Base-by-base conservation (phyloP, 1,140 invertebrate genomes). In the Heliothis subflexa region DNA sequence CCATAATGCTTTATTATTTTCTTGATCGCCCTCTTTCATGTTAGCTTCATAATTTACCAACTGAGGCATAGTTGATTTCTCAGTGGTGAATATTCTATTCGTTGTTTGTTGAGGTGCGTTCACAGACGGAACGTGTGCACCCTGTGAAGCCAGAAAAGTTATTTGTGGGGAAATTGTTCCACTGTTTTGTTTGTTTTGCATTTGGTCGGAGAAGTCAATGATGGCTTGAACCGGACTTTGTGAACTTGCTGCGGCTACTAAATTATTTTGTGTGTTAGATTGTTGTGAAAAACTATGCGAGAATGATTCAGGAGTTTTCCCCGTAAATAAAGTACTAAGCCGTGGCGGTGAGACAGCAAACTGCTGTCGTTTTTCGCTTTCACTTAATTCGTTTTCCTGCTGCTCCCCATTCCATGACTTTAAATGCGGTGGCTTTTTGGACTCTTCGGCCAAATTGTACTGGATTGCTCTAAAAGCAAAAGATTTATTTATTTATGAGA, bases 371-470 rank as follows among this genome's bases (percentile, higher is more conserved):
- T 80, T 87, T 33, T 88, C 83, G 16, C 55, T 84, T 72, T 90
- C 88, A 61, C 70, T 85, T 52, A 78, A 54, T 83, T 86, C 85
- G 73, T 83, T 83, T 59, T 87, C 86, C 57, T 79, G 85, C 45
- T 88, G 85, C 61, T 90, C 85, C 21, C 82, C 85, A 82, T 91
- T 87, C 88, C 88, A 94, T 25, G 83, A 84, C 85, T 88, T 90
- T 18, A 87, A 62, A 78, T 93, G 84, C 59, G 91, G 83, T 71
- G 93, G 89, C 70, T 87, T 91, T 82, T 86, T 93, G 7, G 93
- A 89, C 89, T 95, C 94, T 85, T 94, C 93, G 4, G 94, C 94
- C 68, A 95, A 84, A 75, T 95, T 95, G 71, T 94, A 92, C 62
- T 95, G 93, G 68, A 95, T 83, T 9, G 94, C 88, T 74, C 94